phyloP scores from a whole-genome alignment of 2,113 vertebrate species.

The Cacatua alba region DNA sequence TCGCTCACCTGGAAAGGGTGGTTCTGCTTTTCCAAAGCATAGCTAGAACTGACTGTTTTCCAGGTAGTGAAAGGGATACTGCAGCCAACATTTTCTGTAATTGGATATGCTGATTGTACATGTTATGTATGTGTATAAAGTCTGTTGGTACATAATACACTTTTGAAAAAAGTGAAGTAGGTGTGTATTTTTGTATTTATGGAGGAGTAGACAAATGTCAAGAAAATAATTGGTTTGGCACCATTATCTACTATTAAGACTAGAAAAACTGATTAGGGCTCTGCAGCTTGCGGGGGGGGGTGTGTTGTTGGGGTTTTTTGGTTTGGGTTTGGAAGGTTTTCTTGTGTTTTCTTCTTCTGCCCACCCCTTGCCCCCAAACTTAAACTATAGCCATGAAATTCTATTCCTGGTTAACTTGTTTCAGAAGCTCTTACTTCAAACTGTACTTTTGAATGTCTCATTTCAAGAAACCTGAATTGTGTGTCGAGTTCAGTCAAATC shows the following conservation, averaged over 20 bases:
- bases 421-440: not conserved
- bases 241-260: not conserved
- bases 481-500: not conserved
- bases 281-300: rapidly evolving
- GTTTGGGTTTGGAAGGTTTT: not conserved
- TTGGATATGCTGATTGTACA: not conserved
- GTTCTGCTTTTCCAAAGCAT: not conserved
- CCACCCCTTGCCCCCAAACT: not conserved
- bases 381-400: not conserved
- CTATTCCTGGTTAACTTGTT: not conserved
- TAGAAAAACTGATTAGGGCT: not conserved
- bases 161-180: not conserved
- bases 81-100: not conserved
- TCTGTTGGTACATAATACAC: not conserved
- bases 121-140: not conserved
- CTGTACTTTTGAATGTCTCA: not conserved
- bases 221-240: not conserved
- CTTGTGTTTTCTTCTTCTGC: not conserved
- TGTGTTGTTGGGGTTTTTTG: not conserved
- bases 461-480: not conserved
- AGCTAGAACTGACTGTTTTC: not conserved
- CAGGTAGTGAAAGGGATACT: not conserved
- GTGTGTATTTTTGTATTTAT: not conserved
- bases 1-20: not conserved
- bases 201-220: too few species aligned